Conservation (phyloP, 1,140 invertebrate species). For the Archivesica marissinica region DNA sequence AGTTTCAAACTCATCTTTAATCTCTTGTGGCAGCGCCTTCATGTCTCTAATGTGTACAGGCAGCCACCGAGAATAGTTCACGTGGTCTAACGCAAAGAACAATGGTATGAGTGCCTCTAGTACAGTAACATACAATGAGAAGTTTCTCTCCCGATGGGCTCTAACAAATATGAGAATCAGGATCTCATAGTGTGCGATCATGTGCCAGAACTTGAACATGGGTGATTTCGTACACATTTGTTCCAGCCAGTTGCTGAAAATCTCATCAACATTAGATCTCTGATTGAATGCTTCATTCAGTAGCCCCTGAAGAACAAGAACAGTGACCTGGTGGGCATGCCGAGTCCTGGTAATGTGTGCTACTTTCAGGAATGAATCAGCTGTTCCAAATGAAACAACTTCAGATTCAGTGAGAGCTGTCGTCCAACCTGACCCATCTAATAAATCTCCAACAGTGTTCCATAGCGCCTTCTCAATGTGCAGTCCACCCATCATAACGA, state of each 20-base stretch:
- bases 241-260: no score
- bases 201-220: neutral
- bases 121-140: neutral
- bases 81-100: conserved; percentile 48
- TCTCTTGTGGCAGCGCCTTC: neutral
- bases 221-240: no score
- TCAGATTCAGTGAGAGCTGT: conserved; percentile 26
- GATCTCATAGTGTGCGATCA: conserved; percentile 1
- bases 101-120: conserved; percentile 14
- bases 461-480: conserved; percentile 45
- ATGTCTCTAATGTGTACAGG: conserved; percentile 58
- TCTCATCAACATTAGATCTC: no score
- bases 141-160: conserved; percentile 20
- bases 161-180: conserved; percentile 9
- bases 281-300: conserved; percentile 18
- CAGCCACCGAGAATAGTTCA: conserved; percentile 56
- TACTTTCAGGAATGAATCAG: conserved; percentile 63
- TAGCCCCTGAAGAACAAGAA: neutral
- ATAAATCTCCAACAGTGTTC: conserved; percentile 46
- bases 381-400: conserved; percentile 57
- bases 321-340: conserved; percentile 65
- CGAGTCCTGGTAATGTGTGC: conserved; percentile 57
- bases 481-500: conserved; percentile 61
- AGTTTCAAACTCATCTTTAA: neutral
- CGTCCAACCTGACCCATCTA: conserved; percentile 70